A percentile compares a stretch with the other conserved stretches of the same genome.
Conservation (phyloP, 1,140 invertebrate genomes). For the Pseudomyrmex cubaensis region DNA sequence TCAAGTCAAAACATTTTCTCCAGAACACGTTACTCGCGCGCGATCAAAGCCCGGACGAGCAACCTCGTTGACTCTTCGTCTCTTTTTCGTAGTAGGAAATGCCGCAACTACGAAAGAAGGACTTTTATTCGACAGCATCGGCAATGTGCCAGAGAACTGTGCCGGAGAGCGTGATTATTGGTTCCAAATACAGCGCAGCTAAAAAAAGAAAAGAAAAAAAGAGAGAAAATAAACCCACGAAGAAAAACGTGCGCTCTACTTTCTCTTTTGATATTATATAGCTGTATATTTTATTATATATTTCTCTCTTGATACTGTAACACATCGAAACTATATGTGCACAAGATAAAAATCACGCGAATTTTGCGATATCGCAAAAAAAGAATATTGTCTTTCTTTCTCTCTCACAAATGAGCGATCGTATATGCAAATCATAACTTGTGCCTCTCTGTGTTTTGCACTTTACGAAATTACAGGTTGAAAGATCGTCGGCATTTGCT, state of each 20-base stretch:
- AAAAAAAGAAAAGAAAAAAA: constrained; percentile 5
- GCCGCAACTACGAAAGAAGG: constrained; percentile 12
- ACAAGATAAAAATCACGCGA: no score
- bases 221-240: background rate
- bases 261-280: no score
- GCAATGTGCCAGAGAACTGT: constrained; percentile 44
- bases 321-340: no score
- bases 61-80: constrained; percentile 33
- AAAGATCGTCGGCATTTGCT: background rate
- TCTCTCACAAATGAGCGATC: constrained; percentile 16
- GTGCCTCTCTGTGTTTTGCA: constrained; percentile 25
- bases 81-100: constrained; percentile 19
- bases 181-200: constrained; percentile 35
- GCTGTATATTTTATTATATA: background rate
- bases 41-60: constrained; percentile 35
- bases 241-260: background rate
- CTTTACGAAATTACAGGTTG: constrained; percentile 44
- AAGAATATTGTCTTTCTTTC: constrained; percentile 1
- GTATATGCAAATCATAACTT: constrained; percentile 44
- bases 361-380: background rate
- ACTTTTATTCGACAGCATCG: constrained; percentile 33
- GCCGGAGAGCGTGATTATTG: constrained; percentile 45
- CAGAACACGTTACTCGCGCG: constrained; percentile 11
- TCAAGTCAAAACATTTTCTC: constrained; percentile 10
- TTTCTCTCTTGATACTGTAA: background rate